Evolutionary conservation across 2,113 vertebrate genomes (phyloP), one percentile per base, ranked within the genome.

Genomic region (Microcebus ravelobensis): DNA sequence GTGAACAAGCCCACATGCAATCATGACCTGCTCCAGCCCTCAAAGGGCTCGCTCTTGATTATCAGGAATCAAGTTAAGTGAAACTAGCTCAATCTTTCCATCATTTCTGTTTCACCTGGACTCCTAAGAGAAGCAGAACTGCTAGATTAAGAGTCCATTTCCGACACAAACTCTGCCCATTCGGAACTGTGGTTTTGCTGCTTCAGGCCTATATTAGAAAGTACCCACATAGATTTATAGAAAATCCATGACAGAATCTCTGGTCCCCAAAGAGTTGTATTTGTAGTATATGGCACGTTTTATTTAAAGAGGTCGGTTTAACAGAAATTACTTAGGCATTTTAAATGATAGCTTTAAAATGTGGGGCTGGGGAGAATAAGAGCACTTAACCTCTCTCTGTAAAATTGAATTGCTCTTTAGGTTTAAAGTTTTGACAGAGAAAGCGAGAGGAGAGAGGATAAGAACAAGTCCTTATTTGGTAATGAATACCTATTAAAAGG

Each of bases 241-340:
- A 87, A 96, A 97, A 95, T 74, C 36, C 36, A 50, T 65, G 57
- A 71, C 36, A 36, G 55, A 67, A 23, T 79, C 61, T 79, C 65
- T 74, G 4, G 11, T 86, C 89, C 55, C 96, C 57, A 31, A 77
- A 61, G 87, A 61, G 67, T 61, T 70, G 14, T 67, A 25, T 89
- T 86, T 87, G 18, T 76, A 67, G 74, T 81, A 71, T 71, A 50
- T 20, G 20, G 80, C 48, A 61, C n/a, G 20, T 92, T 81, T 92
- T 67, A 67, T 93, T 96, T 97, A 83, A 63, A 55, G 34, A 94
- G 73, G n/a, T 79, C 13, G 1, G 31, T 96, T 87, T 91, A 94
- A 31, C 74, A 82, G 93, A 90, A 93, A 96, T 93, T 79, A 36
- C 85, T 94, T 92, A 87, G 36, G 57, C 80, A 92, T 97, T 92